Percentiles rank a stretch among this genome's conserved stretches.
These are phyloP conservation scores for Antechinus stuartii DNA, from an alignment of 2,113 vertebrate species.

Conservation along the genomic window DNA sequence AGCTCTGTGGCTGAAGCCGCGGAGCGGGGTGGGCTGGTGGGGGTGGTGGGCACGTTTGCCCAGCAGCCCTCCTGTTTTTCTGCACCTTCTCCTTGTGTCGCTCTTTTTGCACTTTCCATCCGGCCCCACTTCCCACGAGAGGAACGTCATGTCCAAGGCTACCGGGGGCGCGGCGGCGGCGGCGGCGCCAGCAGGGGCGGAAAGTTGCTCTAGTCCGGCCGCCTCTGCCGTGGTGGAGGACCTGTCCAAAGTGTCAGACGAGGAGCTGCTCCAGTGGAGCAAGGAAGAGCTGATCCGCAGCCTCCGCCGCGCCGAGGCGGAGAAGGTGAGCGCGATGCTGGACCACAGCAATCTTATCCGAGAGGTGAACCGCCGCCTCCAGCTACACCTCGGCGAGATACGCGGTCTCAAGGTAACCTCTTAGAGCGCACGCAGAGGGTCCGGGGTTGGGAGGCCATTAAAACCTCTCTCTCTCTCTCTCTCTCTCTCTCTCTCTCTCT, in stretches of 20 bases:
- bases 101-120: slow-evolving; percentile 50
- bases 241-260: slow-evolving; percentile 93
- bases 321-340: slow-evolving; percentile 97
- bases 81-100: slow-evolving; percentile 39
- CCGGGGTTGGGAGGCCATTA: background rate
- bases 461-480: background rate
- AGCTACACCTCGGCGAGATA: slow-evolving; percentile 97
- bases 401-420: slow-evolving; percentile 93
- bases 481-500: too few relatives aligned
- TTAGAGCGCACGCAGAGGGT: fast-evolving
- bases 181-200: slow-evolving; percentile 39
- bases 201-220: slow-evolving; percentile 68
- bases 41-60: background rate
- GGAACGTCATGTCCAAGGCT: slow-evolving; percentile 83
- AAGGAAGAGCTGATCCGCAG: slow-evolving; percentile 95
- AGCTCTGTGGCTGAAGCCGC: slow-evolving; percentile 33
- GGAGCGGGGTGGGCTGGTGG: slow-evolving; percentile 62
- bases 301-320: slow-evolving; percentile 93
- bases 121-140: slow-evolving; percentile 55
- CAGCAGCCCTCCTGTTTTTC: slow-evolving; percentile 57
- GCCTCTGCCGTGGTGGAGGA: slow-evolving; percentile 87
- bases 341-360: slow-evolving; percentile 98
- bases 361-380: slow-evolving; percentile 97
- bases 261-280: slow-evolving; percentile 94
- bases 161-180: slow-evolving; percentile 73